phyloP scores from a whole-genome alignment of 1,140 invertebrate genomes.

The Eubasilissa regina region DNA sequence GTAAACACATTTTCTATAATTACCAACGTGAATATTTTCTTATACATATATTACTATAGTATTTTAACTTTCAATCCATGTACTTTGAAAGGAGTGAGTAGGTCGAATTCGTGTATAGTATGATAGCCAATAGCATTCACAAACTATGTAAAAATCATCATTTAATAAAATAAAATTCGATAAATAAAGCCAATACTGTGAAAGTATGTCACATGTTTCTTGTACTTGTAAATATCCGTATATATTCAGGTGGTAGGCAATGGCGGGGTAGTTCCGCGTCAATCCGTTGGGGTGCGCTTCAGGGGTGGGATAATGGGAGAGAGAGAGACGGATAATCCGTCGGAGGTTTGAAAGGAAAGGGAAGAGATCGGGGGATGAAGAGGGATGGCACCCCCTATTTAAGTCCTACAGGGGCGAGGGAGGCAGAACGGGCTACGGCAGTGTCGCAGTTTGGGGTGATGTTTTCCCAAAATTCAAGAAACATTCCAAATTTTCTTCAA shows the following conservation, averaged over 20 bases:
- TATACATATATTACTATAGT: too few relatives aligned
- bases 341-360: background rate
- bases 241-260: constrained; percentile 31
- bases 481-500: too few relatives aligned
- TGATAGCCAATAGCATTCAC: too few relatives aligned
- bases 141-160: too few relatives aligned
- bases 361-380: background rate
- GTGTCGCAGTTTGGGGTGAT: background rate
- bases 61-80: too few relatives aligned
- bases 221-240: constrained; percentile 16
- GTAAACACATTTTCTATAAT: too few relatives aligned
- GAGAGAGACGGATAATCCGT: constrained; percentile 35
- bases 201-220: background rate
- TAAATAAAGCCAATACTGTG: background rate
- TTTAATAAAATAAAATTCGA: too few relatives aligned
- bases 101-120: too few relatives aligned
- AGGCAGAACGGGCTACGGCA: constrained; percentile 13
- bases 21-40: too few relatives aligned
- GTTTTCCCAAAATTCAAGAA: too few relatives aligned
- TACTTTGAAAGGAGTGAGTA: too few relatives aligned
- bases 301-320: constrained; percentile 49
- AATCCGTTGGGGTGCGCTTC: constrained; percentile 49
- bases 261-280: constrained; percentile 53
- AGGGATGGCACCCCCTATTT: constrained; percentile 28
- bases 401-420: constrained; percentile 24